Evolutionary conservation across 1,140 invertebrate species (phyloP).

Genomic region (Drosophila insularis): DNA sequence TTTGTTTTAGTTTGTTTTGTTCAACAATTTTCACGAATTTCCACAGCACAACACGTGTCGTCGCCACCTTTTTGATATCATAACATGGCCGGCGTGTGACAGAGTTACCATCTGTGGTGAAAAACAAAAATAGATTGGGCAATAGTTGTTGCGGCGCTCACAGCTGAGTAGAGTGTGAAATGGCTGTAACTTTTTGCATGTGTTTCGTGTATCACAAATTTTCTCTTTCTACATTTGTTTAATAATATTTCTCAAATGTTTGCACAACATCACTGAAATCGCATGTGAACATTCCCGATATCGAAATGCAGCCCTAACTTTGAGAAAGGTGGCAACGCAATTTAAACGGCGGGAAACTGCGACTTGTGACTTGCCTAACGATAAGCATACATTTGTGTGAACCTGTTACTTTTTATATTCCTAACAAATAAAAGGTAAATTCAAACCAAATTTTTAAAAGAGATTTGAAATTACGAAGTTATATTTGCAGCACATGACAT

Average conservation of each 20-base stretch:
- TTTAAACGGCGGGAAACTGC: background rate
- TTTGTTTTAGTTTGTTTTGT: conserved; percentile 34
- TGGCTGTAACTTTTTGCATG: background rate
- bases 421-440: too few species aligned
- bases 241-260: conserved; percentile 30
- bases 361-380: background rate
- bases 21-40: conserved; percentile 50
- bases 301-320: conserved; percentile 43
- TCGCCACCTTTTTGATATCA: conserved; percentile 76
- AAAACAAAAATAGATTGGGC: conserved; percentile 22
- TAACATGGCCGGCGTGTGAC: conserved; percentile 79
- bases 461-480: too few species aligned
- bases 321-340: background rate
- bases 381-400: too few species aligned
- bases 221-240: conserved; percentile 8
- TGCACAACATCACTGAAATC: conserved; percentile 51
- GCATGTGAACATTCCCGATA: conserved; percentile 30
- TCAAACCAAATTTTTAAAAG: too few species aligned
- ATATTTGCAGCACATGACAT: background rate
- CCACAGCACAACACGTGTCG: conserved; percentile 75
- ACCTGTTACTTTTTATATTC: too few species aligned
- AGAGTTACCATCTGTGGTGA: conserved; percentile 62
- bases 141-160: background rate
- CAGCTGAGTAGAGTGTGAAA: background rate
- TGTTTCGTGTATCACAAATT: background rate